Evolutionary conservation across 2,113 vertebrate species (phyloP).

Genomic region (Hymenochirus boettgeri): DNA sequence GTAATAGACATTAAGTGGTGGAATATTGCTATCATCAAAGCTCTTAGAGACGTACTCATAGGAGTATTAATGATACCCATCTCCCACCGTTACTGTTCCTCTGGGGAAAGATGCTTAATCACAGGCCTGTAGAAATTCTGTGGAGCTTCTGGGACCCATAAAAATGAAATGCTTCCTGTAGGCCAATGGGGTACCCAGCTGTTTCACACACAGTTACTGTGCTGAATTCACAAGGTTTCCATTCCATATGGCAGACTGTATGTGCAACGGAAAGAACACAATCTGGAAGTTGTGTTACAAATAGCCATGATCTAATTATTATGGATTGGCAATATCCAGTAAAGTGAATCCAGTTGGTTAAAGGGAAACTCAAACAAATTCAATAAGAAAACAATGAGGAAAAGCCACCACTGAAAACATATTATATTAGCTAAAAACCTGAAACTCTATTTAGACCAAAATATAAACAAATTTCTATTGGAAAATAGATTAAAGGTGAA

Average conservation of each 20-base stretch:
- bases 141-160: background rate
- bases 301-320: constrained; percentile 1
- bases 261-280: background rate
- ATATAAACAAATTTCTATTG: background rate
- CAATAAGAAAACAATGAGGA: background rate
- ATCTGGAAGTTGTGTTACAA: background rate
- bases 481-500: no score
- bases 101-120: background rate
- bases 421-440: background rate
- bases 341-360: background rate
- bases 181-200: background rate
- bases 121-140: background rate
- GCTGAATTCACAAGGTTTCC: background rate
- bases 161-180: background rate
- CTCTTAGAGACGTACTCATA: background rate
- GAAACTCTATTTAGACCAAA: background rate
- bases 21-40: background rate
- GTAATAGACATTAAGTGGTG: background rate
- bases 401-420: background rate
- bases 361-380: background rate
- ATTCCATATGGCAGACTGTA: background rate
- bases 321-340: background rate
- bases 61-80: background rate
- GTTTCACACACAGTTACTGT: background rate
- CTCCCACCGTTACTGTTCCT: background rate